These are phyloP conservation scores for Julus scandinavius DNA, from an alignment of 2,888 invertebrate genomes.

Conservation along the genomic window DNA sequence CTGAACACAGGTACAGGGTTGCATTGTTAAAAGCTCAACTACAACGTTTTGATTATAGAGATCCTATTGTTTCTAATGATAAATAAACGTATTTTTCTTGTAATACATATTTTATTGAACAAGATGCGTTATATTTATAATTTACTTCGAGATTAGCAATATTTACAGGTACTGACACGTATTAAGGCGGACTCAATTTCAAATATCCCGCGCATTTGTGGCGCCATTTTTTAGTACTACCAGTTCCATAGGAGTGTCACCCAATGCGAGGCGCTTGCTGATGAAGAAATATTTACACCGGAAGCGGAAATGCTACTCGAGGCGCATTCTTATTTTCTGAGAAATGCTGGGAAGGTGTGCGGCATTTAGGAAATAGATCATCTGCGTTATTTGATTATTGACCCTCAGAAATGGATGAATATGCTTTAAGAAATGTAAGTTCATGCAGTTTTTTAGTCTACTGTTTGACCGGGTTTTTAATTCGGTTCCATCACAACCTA, in stretches of 20 bases:
- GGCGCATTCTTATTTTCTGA: background rate
- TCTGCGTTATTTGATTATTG: background rate
- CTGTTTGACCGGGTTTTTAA: too few relatives aligned
- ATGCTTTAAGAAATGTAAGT: conserved; percentile 59
- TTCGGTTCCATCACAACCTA: too few relatives aligned
- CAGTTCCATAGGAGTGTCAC: background rate
- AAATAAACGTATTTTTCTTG: background rate
- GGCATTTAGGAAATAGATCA: background rate
- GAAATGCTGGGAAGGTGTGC: background rate
- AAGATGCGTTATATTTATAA: too few relatives aligned
- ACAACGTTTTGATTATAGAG: too few relatives aligned
- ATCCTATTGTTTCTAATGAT: too few relatives aligned
- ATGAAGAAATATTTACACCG: background rate
- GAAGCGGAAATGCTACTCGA: background rate
- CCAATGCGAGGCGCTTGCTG: background rate
- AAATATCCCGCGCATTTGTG: background rate
- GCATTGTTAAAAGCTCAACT: too few relatives aligned
- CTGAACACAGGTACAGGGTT: too few relatives aligned
- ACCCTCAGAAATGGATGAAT: conserved; percentile 35
- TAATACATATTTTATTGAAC: too few relatives aligned
- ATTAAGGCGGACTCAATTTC: too few relatives aligned
- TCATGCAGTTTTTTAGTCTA: too few relatives aligned
- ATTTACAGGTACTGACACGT: too few relatives aligned
- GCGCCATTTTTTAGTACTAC: background rate
- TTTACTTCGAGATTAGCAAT: too few relatives aligned